Evolutionary conservation across 1,140 invertebrate species (phyloP), one percentile per base, ranked within the genome.

Genomic region (Orius insidiosus): DNA sequence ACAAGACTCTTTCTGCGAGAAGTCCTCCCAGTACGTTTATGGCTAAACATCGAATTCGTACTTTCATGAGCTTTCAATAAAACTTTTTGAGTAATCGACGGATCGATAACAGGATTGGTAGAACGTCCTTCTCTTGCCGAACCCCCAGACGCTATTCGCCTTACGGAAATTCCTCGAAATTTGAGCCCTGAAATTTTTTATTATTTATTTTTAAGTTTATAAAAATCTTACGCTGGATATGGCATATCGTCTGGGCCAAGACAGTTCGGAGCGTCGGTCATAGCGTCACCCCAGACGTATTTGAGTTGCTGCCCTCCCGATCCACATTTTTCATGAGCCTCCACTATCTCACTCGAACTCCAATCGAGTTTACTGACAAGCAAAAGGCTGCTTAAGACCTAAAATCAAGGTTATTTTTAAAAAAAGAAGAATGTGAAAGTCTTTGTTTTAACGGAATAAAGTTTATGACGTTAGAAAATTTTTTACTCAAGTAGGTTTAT

Each of bases 281-380:
- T 63, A 1, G 85, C 85, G 60, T 89, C 81, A 5, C 85, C 85
- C 74, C 80, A 85, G 5, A 84, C 64, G 58, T 87, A 86, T 61
- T 85, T 85, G 38, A 85, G 61, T 9, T 52, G 48, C 43, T 55
- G 48, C 14, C 56, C 54, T 14, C 46, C 36, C 8, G 41, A 40
- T 4, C 50, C 53, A 16, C 52, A 53, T 48, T 50, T 50, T 47
- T 40, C 38, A 3, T 40, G 38, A 5, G 38, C 38, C 11, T 40
- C 16, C 24, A 24, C 24, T 7, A 24, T 24, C 7, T 24, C 24
- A 7, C 24, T 24, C 24, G 24, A 24, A 24, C 24, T 24, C 24
- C 24, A 24, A 7, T 24, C 24, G 24, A 24, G 24, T 24, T 24
- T 24, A 24, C 24, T 24, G 3, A 24, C 24, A 3, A 24, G 7